Base-by-base conservation (phyloP, 2,113 vertebrate species). In the Ameiurus melas region DNA sequence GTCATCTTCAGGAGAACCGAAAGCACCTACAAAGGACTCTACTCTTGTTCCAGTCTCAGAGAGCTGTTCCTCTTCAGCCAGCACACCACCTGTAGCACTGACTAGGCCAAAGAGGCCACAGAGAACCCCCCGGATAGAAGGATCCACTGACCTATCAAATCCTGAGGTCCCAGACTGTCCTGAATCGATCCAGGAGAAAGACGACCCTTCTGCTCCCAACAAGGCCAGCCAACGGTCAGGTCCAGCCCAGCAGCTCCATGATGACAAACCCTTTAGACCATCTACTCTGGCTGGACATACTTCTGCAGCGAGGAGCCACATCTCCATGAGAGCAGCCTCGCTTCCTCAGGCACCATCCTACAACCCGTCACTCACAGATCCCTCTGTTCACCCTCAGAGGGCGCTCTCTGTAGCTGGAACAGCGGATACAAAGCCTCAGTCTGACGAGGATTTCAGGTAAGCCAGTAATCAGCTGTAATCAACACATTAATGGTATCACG, bases 371-470 rank as follows among this genome's bases (percentile, higher is more conserved):
- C 89, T 91, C 85, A 84, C 92, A 91, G 94, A 92, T 92, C 89
- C 92, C 92, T 92, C 87, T 84, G 89, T 91, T 84, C 91, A 95
- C 30, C 86, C 94, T 9, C 94, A 94, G 83, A 94, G 94, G 89
- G 94, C 95, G 19, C 87, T 95, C 33, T 95, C 95, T 86, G 93
- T 96, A 9, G 94, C 93, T 3, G 95, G 95, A 3, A 95, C 95
- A 2, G 93, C 93, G 1, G 95, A 95, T 92, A 95, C 94, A 25
- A 93, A 92, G 90, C 78, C 94, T 16, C 94, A 94, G 75, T 80
- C 58, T 20, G 79, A 92, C 70, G 95, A 96, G 62, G 95, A 96
- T 89, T 96, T 96, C 94, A 95, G 95, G 95, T 93, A 92, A 55
- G 39, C 13, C 20, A 33, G 36, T 7, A 36, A 55, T n/a, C 22